Base-by-base conservation (phyloP, 1,140 invertebrate species). In the Liolophura sinensis region DNA sequence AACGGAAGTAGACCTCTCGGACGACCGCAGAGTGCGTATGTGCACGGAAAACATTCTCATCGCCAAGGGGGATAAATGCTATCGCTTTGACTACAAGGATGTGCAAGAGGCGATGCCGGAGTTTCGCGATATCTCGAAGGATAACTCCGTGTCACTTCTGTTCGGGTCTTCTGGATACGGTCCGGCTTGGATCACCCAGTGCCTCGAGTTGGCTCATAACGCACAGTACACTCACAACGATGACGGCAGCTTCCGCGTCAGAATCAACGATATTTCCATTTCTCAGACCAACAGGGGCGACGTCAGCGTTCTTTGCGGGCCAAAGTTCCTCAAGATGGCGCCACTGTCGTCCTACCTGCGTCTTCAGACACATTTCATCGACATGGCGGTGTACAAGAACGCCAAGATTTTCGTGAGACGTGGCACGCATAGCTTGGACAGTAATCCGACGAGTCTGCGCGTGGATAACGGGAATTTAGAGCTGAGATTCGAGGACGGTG, bases 241-340 rank as follows among this genome's bases (percentile, higher is more conserved):
- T 47, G 74, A 76, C 66, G 78, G 77, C 5, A 71, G 71, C 25
- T 69, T 74, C 51, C 73, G 71, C 24, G 71, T 81, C 14, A 63
- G 65, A 15, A 76, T 81, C 60, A 81, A 81, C 61, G 71, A 71
- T 4, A 70, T 78, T 51, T 77, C 77, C 56, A 76, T 81, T 47
- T 70, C 73, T 20, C 79, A 79, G 64, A 76, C 64, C 16, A 68
- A 62, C 3, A 64, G 68, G 12, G 77, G 77, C 24, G 79, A 80
- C 50, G 79, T 81, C 20, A 75, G 64, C 6, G 75, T 81, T 14
- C 68, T 71, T n/a, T 73, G 69, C 3, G 75, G 75, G 12, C 71
- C 71, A 12, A 79, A 80, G 69, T 73, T 70, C 49, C 68, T 81
- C 47, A 70, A 71, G 22, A 64, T 77, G 56, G 78, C 74, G 18